Evolutionary conservation across 1,140 invertebrate genomes (phyloP), one percentile per base, ranked within the genome.

Genomic region (Triops longicaudatus): DNA sequence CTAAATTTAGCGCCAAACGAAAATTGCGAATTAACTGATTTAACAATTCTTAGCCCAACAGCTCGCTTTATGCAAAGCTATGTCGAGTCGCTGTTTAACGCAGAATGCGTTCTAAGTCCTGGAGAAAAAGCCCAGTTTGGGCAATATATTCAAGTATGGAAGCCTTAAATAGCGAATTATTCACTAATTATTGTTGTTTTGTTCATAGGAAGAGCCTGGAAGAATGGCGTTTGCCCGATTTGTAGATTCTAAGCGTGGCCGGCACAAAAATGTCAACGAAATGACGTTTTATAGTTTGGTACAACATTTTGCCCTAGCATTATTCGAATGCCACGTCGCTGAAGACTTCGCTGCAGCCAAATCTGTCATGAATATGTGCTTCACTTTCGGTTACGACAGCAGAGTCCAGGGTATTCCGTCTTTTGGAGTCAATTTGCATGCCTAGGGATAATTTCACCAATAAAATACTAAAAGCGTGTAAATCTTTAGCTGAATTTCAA

Each of bases 321-420:
- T 93, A 50, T 93, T 93, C 82, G 91, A 93, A 83, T 93, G 92
- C 79, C 86, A 88, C 77, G 91, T 92, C 81, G 88, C 90, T 4
- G 91, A 93, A 80, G 91, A 93, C 81, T 93, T 90, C 80, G 88
- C 87, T 4, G 91, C 91, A 11, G 91, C 92, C 9, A 92, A 92
- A 80, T 89, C 88, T 63, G 86, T 93, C 14, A 93, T 93, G 92
- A 93, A 93, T 81, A 91, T 93, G 87, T 93, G 91, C 80, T 93
- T 93, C 81, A 91, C 91, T 22, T 93, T 92, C 84, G 78, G 76
- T 73, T 77, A 80, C 22, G 74, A 74, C 12, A 79, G 73, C 31
- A 73, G 77, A 41, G 78, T 43, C 17, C 75, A 63, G 44, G 75
- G 50, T 42, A 81, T 73, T 63, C 14, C 17, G 14, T n/a, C 6